These are phyloP conservation scores for Drosophila nigritarsus DNA, from an alignment of 2,888 invertebrate genomes.

Conservation along the genomic window DNA sequence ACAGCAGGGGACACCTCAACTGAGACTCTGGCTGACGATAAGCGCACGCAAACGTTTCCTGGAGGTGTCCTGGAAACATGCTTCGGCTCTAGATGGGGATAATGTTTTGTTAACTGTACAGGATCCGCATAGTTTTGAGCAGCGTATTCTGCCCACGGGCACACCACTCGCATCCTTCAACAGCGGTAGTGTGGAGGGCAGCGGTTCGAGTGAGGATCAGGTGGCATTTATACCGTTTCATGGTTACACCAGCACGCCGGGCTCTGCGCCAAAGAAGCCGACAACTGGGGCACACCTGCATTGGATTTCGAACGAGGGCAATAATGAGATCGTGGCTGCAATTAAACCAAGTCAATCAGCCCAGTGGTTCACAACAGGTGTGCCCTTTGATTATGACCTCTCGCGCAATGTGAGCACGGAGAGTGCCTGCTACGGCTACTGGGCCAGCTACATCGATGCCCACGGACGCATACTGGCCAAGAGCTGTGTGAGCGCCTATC, in stretches of 20 bases:
- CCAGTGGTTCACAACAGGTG: conserved; percentile 84
- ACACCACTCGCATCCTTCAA: conserved; percentile 69
- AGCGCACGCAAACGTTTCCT: conserved; percentile 82
- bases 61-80: conserved; percentile 84
- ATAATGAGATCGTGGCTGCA: conserved; percentile 74
- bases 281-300: conserved; percentile 34
- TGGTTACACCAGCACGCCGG: conserved; percentile 53
- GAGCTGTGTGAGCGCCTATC: conserved; percentile 86
- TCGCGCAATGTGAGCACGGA: conserved; percentile 76
- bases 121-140: conserved; percentile 79
- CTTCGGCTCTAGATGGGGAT: conserved; percentile 74
- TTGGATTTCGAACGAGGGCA: conserved; percentile 82
- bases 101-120: conserved; percentile 80
- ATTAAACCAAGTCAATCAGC: conserved; percentile 73
- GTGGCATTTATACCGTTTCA: conserved; percentile 57
- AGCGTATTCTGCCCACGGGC: conserved; percentile 57
- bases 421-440: conserved; percentile 84
- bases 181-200: conserved; percentile 55
- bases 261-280: background rate
- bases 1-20: conserved; percentile 4
- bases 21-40: conserved; percentile 82
- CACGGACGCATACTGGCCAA: conserved; percentile 81
- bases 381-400: conserved; percentile 81
- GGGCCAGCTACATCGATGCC: conserved; percentile 83
- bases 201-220: conserved; percentile 48